Evolutionary conservation across 2,797 vertebrate species (phyloP).

Genomic region (Enteromius afrohamiltoni): DNA sequence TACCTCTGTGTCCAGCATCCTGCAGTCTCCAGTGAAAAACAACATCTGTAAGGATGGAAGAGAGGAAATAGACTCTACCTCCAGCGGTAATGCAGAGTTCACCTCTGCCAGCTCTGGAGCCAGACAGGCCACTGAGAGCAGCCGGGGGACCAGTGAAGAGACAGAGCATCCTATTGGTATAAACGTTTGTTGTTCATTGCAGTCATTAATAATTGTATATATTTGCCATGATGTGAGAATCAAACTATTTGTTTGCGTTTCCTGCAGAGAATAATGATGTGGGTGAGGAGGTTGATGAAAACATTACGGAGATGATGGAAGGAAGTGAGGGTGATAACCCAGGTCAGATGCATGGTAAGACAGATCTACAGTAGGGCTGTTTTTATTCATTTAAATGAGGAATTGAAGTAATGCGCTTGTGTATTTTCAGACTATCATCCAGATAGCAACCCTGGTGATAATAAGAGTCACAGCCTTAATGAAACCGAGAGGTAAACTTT

Average conservation of each 20-base stretch:
- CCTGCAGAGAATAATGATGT: conserved; percentile 18
- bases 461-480: conserved; percentile 32
- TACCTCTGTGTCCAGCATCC: conserved; percentile 23
- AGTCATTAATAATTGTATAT: not conserved
- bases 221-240: not conserved
- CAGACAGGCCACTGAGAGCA: conserved; percentile 20
- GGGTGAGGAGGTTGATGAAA: not conserved
- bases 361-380: not conserved
- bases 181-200: not conserved
- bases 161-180: not conserved
- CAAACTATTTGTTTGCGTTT: conserved; percentile 11
- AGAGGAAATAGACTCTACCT: conserved; percentile 39
- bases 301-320: conserved; percentile 7
- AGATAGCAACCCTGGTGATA: not conserved
- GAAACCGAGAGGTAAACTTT: conserved; percentile 60
- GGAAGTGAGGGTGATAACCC: not conserved
- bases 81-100: conserved; percentile 40
- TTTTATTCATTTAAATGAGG: not conserved
- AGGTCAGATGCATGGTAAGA: not conserved
- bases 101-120: conserved; percentile 46
- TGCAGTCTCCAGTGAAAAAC: conserved; percentile 36
- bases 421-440: conserved; percentile 17
- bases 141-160: conserved; percentile 21
- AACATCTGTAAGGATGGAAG: not conserved
- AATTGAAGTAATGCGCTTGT: not conserved